Evolutionary conservation across 1,140 invertebrate species (phyloP).

Genomic region (Zaprionus ghesquierei): DNA sequence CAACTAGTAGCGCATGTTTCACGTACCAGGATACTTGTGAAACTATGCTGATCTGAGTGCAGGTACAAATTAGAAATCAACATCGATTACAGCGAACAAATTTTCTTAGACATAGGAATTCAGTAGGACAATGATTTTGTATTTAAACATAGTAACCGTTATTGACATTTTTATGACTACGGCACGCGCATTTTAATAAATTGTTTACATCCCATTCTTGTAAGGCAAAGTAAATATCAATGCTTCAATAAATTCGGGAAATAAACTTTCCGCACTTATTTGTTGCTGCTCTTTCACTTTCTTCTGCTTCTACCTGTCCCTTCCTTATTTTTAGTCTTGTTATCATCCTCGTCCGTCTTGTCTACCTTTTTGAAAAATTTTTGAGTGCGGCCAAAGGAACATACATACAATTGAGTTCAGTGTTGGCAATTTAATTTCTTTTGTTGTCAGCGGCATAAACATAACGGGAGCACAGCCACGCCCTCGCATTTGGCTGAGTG

Average conservation of each 20-base stretch:
- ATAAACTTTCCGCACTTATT: constrained; percentile 49
- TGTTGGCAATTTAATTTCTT: constrained; percentile 80
- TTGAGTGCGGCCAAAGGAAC: constrained; percentile 49
- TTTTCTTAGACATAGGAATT: constrained; percentile 11
- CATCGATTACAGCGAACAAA: too few species aligned
- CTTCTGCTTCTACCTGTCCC: not conserved
- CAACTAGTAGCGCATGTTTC: not conserved
- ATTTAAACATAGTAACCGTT: constrained; percentile 69
- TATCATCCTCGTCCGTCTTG: not conserved
- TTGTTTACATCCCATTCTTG: constrained; percentile 68
- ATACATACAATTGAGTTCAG: constrained; percentile 77
- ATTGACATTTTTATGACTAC: constrained; percentile 72
- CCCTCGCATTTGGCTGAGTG: constrained; percentile 21
- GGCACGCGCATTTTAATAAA: constrained; percentile 72
- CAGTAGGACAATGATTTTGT: constrained; percentile 32
- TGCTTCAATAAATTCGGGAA: constrained; percentile 61
- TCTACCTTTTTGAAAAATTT: constrained; percentile 47
- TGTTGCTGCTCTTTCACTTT: constrained; percentile 13
- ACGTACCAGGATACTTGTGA: not conserved
- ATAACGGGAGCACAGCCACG: constrained; percentile 37
- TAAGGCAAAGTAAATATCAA: constrained; percentile 52
- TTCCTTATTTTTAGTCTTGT: not conserved
- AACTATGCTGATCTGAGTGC: too few species aligned
- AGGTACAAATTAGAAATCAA: too few species aligned
- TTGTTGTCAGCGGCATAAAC: constrained; percentile 77